Percentiles rank a stretch among this genome's conserved stretches.
Conservation (phyloP, 2,797 vertebrate genomes). For the Tokudaia muenninki region DNA sequence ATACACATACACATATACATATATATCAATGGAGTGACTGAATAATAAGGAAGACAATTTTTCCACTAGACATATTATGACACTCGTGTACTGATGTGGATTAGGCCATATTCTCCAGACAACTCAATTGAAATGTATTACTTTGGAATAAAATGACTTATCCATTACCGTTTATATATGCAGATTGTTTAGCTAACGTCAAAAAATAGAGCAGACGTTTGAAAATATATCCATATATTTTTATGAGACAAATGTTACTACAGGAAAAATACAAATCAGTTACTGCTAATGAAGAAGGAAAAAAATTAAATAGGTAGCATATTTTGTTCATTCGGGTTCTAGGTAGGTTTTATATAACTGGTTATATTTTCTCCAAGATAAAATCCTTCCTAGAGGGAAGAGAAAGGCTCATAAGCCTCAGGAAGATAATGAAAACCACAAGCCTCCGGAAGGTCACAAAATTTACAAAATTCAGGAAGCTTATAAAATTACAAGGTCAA, state of each 20-base stretch:
- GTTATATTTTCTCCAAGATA: background rate
- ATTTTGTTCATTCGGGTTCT: background rate
- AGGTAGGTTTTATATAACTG: background rate
- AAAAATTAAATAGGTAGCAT: background rate
- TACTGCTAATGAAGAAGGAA: background rate
- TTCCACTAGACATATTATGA: background rate
- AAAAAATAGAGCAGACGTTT: conserved; percentile 6
- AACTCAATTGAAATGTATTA: conserved; percentile 17
- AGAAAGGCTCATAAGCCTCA: background rate
- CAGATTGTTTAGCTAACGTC: background rate
- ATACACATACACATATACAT: background rate
- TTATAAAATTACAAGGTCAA: background rate
- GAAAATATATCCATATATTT: background rate
- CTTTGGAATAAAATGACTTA: background rate
- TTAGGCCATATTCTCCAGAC: background rate
- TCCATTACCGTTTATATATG: background rate
- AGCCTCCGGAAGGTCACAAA: background rate
- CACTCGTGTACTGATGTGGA: background rate
- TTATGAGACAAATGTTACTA: background rate
- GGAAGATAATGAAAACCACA: background rate
- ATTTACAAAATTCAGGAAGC: background rate
- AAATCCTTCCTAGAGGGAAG: background rate
- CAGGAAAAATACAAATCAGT: background rate
- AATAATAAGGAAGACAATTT: background rate
- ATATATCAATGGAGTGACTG: background rate